Conservation (phyloP, 2,888 invertebrate species). For the Oasisia sp. region DNA sequence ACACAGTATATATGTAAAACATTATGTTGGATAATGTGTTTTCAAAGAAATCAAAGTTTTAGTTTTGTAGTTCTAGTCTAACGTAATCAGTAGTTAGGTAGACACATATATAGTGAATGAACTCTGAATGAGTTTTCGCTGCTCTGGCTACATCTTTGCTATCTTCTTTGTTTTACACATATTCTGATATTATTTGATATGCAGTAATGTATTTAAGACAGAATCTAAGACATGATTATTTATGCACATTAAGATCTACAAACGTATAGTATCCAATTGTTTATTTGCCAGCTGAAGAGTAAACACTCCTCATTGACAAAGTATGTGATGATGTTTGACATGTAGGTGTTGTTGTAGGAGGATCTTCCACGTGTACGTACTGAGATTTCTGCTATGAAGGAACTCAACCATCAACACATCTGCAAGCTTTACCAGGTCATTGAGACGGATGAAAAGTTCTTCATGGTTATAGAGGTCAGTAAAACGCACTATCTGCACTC, state of each 20-base stretch:
- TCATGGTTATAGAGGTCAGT: conserved; percentile 78
- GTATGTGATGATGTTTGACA: not conserved
- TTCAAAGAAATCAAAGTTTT: not conserved
- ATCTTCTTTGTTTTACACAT: too few relatives aligned
- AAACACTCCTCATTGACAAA: not conserved
- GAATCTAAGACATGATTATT: not conserved
- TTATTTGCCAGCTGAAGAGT: not conserved
- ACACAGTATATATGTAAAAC: not conserved
- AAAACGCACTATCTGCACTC: not conserved
- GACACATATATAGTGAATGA: too few relatives aligned
- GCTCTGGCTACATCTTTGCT: too few relatives aligned
- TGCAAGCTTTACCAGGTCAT: conserved; percentile 83
- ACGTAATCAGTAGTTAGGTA: too few relatives aligned
- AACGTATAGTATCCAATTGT: not conserved
- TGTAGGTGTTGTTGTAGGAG: conserved; percentile 60
- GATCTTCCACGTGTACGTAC: conserved; percentile 78
- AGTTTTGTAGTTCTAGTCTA: too few relatives aligned
- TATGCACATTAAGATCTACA: not conserved
- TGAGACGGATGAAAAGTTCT: conserved; percentile 79
- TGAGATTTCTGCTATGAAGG: conserved; percentile 80
- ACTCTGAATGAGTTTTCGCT: too few relatives aligned
- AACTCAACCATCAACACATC: conserved; percentile 78
- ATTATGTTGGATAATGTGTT: not conserved
- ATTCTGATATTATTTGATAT: too few relatives aligned
- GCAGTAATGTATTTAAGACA: not conserved